phyloP scores from a whole-genome alignment of 2,113 vertebrate species.

The Elaphurus davidianus region DNA sequence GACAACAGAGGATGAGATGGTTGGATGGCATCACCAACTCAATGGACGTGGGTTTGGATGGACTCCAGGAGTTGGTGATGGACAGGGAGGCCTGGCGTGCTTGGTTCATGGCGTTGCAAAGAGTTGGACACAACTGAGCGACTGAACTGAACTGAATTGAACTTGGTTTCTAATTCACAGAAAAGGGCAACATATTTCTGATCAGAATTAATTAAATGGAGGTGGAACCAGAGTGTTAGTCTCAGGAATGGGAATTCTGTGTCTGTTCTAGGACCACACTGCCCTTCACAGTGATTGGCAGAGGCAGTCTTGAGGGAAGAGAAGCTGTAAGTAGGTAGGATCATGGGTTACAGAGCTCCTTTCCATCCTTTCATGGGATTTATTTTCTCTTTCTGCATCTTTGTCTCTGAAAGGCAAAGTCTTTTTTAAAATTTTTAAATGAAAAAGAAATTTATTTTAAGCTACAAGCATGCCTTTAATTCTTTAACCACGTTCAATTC shows the following conservation, averaged over 20 bases:
- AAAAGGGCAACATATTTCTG: background rate
- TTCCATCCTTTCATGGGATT: background rate
- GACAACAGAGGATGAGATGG: background rate
- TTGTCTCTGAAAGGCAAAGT: background rate
- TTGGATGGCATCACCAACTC: background rate
- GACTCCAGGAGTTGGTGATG: background rate
- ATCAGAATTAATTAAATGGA: background rate
- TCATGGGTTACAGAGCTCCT: background rate
- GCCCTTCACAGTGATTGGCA: background rate
- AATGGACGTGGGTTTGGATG: background rate
- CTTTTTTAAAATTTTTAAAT: background rate
- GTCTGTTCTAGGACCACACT: background rate
- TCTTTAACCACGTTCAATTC: background rate
- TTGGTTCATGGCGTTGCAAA: background rate
- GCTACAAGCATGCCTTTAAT: background rate
- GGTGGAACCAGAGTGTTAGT: background rate
- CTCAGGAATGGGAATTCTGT: background rate
- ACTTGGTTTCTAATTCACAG: background rate
- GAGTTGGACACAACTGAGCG: fast-evolving
- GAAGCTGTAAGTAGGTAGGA: background rate
- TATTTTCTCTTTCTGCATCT: background rate
- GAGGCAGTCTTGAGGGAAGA: background rate
- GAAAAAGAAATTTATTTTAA: background rate
- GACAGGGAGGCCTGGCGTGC: background rate
- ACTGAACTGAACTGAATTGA: background rate